Conservation (phyloP, 2,113 vertebrate species). For the Stercorarius parasiticus region DNA sequence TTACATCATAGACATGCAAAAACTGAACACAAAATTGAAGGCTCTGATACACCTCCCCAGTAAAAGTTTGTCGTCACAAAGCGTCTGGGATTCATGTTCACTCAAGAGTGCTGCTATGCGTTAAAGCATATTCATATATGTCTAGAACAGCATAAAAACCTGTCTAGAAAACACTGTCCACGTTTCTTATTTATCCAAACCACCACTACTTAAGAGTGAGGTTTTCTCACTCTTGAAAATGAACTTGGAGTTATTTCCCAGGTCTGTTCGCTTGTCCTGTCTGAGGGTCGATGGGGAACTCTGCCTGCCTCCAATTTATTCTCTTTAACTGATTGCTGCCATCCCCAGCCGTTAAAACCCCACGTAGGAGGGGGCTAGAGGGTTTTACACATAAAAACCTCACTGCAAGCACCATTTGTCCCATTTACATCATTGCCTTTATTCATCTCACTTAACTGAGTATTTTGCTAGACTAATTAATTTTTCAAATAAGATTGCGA, state of each 20-base stretch:
- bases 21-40: neutral
- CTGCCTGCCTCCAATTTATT: neutral
- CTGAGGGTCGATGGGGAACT: accelerated
- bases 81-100: neutral
- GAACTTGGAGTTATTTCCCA: neutral
- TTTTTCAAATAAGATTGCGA: neutral
- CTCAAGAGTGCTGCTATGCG: neutral
- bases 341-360: accelerated
- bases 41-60: neutral
- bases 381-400: neutral
- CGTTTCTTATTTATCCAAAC: neutral
- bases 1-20: accelerated
- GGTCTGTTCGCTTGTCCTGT: neutral
- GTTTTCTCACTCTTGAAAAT: neutral
- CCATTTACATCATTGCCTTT: neutral
- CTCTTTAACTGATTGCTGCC: neutral
- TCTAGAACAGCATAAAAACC: neutral
- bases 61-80: neutral
- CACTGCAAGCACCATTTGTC: neutral
- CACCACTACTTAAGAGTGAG: neutral
- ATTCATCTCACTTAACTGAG: neutral
- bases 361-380: neutral
- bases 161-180: neutral
- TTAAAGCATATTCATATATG: neutral
- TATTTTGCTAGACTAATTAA: neutral